A percentile compares a stretch with the other conserved stretches of the same genome.
phyloP scores from a whole-genome alignment of 1,140 invertebrate species.

The Thalassaphorura encarpata region DNA sequence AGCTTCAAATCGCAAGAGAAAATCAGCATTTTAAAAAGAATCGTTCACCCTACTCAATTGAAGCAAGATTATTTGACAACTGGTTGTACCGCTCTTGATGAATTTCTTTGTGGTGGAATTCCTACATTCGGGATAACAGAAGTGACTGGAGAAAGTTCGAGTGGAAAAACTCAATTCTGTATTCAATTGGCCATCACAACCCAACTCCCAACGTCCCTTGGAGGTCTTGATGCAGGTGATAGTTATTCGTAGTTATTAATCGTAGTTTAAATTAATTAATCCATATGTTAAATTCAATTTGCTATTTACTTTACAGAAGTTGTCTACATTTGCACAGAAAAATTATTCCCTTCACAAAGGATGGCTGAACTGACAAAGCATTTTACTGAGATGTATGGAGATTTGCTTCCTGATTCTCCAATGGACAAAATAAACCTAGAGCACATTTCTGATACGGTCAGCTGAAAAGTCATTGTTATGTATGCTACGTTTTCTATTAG shows the following conservation, averaged over 20 bases:
- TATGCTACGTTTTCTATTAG: too few relatives aligned
- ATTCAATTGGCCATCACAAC: constrained; percentile 56
- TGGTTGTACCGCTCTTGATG: constrained; percentile 43
- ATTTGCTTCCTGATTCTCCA: constrained; percentile 34
- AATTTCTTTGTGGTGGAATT: constrained; percentile 58
- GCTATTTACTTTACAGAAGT: constrained; percentile 40
- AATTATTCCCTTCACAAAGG: constrained; percentile 58
- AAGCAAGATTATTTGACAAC: constrained; percentile 22
- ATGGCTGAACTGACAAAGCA: constrained; percentile 43
- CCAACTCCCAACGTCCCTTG: constrained; percentile 43
- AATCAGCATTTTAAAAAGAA: background rate
- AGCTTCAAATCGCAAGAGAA: too few relatives aligned
- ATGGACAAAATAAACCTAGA: constrained; percentile 49
- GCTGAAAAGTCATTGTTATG: too few relatives aligned
- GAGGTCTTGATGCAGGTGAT: constrained; percentile 44
- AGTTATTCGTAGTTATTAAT: constrained; percentile 6
- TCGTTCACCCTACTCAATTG: background rate
- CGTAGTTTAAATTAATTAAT: background rate
- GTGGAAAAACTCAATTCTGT: constrained; percentile 75
- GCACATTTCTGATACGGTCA: constrained; percentile 48
- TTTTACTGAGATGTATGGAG: constrained; percentile 31
- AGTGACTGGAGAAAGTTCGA: constrained; percentile 67
- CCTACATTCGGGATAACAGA: constrained; percentile 62
- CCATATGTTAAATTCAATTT: background rate
- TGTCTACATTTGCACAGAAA: constrained; percentile 66